phyloP scores from a whole-genome alignment of 2,797 vertebrate genomes.

The Tarsius wallacei region DNA sequence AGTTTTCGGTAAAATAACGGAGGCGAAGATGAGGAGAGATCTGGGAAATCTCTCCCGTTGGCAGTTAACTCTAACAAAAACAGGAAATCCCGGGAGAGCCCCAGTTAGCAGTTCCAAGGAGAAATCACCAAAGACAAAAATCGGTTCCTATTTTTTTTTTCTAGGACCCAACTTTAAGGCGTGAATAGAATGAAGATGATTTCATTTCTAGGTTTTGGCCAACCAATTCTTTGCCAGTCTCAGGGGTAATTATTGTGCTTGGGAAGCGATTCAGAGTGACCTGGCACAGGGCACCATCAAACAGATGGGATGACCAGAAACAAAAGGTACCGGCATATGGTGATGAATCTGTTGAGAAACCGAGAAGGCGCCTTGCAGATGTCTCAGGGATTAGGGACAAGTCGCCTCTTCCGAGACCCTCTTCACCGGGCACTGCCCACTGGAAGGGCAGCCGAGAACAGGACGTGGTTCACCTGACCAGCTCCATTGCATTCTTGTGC shows the following conservation, averaged over 20 bases:
- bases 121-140: conserved; percentile 67
- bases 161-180: conserved; percentile 14
- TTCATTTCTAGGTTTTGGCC: conserved; percentile 66
- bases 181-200: conserved; percentile 61
- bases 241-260: conserved; percentile 61
- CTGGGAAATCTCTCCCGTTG: neutral
- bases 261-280: conserved; percentile 60
- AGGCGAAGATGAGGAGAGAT: neutral
- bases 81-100: neutral
- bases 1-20: conserved; percentile 8
- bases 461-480: neutral
- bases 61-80: neutral
- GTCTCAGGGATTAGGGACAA: neutral
- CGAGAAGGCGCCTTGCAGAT: neutral
- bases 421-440: neutral
- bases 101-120: neutral
- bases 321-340: conserved; percentile 73
- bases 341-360: conserved; percentile 34
- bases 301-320: conserved; percentile 79
- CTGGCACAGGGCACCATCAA: conserved; percentile 60
- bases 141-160: conserved; percentile 25
- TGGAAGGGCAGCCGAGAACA: neutral
- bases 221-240: conserved; percentile 70
- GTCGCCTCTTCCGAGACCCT: neutral
- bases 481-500: neutral